phyloP scores from a whole-genome alignment of 2,888 invertebrate species.

The Phoronis australis region DNA sequence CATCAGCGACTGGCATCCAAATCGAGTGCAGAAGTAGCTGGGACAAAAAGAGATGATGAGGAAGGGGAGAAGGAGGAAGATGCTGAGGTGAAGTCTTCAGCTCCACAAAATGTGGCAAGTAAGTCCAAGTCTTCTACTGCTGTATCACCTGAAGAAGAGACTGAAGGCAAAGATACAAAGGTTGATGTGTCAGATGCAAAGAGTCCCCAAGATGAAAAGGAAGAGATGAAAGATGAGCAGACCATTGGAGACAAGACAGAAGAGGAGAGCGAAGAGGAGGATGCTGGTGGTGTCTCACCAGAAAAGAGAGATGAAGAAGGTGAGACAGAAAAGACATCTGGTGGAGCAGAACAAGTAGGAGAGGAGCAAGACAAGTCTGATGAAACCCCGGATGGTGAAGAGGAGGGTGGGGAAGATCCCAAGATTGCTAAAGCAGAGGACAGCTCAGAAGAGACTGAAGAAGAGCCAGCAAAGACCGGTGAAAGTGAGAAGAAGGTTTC shows the following conservation, averaged over 20 bases:
- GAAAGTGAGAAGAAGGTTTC: background rate
- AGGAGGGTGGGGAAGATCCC: constrained; percentile 15
- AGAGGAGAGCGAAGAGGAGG: background rate
- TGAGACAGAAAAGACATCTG: background rate
- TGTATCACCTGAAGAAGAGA: too few relatives aligned
- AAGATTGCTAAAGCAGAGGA: constrained; percentile 19
- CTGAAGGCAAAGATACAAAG: too few relatives aligned
- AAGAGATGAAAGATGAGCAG: background rate
- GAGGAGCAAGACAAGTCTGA: constrained; percentile 9
- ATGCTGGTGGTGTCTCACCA: background rate
- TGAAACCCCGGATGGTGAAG: constrained; percentile 14
- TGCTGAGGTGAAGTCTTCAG: too few relatives aligned
- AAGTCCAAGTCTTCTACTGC: too few relatives aligned
- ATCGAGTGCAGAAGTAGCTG: background rate
- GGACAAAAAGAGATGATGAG: background rate
- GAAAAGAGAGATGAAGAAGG: background rate
- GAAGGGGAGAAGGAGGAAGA: background rate
- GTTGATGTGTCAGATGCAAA: too few relatives aligned
- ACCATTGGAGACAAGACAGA: background rate
- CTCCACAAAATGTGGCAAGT: too few relatives aligned
- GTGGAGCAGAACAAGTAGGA: background rate
- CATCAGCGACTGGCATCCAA: too few relatives aligned
- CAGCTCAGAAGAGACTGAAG: background rate
- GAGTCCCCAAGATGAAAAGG: too few relatives aligned
- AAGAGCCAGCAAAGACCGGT: background rate